Percentiles rank a stretch among this genome's conserved stretches.
Conservation (phyloP, 2,113 vertebrate genomes). For the Corydoras sp. region DNA sequence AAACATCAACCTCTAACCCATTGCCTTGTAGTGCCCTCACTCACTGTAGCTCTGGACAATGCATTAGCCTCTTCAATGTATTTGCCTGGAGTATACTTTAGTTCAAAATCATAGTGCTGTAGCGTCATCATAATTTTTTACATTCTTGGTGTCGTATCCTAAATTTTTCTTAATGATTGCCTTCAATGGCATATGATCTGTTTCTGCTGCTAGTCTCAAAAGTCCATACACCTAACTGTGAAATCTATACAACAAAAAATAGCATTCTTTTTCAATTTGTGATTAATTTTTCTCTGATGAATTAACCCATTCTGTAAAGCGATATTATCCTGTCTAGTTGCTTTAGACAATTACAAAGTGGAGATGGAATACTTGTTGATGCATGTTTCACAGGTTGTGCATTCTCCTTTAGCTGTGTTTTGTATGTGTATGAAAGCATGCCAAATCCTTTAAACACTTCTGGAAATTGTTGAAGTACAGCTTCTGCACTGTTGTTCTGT, state of each 20-base stretch:
- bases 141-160: slow-evolving; percentile 29
- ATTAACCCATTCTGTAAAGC: slow-evolving; percentile 22
- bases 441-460: slow-evolving; percentile 23
- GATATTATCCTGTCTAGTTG: slow-evolving; percentile 21
- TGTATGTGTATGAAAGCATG: slow-evolving; percentile 21
- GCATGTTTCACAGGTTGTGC: slow-evolving; percentile 25
- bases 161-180: slow-evolving; percentile 37
- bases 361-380: slow-evolving; percentile 5
- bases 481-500: not conserved
- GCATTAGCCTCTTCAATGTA: slow-evolving; percentile 20
- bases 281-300: not conserved
- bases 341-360: not conserved
- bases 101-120: slow-evolving; percentile 36
- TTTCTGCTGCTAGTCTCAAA: slow-evolving; percentile 24
- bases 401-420: slow-evolving; percentile 22
- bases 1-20: slow-evolving; percentile 7
- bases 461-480: not conserved
- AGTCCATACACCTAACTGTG: slow-evolving; percentile 25
- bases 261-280: not conserved
- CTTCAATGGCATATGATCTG: slow-evolving; percentile 30
- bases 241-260: not conserved
- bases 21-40: not conserved
- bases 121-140: slow-evolving; percentile 33
- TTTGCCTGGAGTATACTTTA: slow-evolving; percentile 22
- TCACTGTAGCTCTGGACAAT: slow-evolving; percentile 3